A percentile compares a stretch with the other conserved stretches of the same genome.
Evolutionary conservation across 2,113 vertebrate genomes (phyloP).

Genomic region (Dasyornis broadbenti): DNA sequence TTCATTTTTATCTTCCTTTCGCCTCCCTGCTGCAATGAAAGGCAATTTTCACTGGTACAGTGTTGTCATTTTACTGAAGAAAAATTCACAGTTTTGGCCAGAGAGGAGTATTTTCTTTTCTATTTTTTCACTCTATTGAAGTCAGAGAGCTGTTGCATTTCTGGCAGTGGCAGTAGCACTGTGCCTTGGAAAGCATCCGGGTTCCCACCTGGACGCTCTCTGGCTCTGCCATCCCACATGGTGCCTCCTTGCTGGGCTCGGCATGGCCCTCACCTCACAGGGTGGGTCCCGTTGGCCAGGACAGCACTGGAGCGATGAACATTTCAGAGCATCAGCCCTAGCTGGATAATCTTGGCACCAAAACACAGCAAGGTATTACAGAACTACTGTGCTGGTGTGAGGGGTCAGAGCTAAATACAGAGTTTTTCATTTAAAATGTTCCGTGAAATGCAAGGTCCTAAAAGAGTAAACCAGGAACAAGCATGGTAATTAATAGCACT

Average conservation of each 20-base stretch:
- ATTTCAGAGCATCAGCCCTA: background rate
- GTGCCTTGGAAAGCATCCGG: background rate
- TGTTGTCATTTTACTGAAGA: background rate
- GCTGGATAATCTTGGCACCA: background rate
- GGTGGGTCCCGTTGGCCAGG: background rate
- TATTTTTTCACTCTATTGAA: background rate
- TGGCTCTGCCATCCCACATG: background rate
- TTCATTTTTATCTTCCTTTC: slow-evolving; percentile 24
- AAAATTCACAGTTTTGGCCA: slow-evolving; percentile 2
- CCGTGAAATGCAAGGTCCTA: background rate
- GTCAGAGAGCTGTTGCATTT: background rate
- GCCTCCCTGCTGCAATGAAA: background rate
- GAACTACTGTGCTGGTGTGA: background rate
- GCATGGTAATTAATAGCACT: background rate
- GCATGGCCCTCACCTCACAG: fast-evolving
- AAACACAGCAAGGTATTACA: background rate
- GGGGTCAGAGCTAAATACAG: background rate
- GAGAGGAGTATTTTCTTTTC: background rate
- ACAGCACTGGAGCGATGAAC: background rate
- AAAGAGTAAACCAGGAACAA: background rate
- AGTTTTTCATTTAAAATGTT: background rate
- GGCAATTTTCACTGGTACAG: background rate
- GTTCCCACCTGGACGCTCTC: background rate
- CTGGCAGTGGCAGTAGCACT: background rate
- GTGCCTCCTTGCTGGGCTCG: background rate